phyloP scores from a whole-genome alignment of 37 sponge, comb jelly and placozoan genomes.

The Geodia barretti region DNA sequence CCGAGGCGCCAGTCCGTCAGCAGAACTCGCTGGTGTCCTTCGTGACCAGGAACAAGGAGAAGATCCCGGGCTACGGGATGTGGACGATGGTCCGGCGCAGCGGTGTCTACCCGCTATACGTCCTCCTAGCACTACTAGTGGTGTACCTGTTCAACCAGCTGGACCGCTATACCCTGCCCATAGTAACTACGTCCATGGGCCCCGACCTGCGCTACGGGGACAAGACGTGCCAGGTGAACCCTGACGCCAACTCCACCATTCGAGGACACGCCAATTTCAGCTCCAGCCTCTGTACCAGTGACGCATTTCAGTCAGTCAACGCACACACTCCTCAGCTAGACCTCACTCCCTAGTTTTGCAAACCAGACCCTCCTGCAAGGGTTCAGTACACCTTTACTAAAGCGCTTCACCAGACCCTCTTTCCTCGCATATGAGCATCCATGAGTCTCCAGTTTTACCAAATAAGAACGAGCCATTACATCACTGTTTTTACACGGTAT shows the following conservation, averaged over 20 bases:
- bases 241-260: neutral
- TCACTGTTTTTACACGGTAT: too few species aligned
- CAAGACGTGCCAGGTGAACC: slow-evolving; percentile 38
- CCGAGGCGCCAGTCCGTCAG: neutral
- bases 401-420: too few species aligned
- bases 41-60: neutral
- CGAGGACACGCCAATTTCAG: too few species aligned
- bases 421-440: too few species aligned
- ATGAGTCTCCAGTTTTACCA: too few species aligned
- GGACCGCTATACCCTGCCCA: slow-evolving; percentile 82
- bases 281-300: too few species aligned
- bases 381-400: too few species aligned
- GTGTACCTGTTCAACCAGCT: slow-evolving; percentile 88
- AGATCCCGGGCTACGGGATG: slow-evolving; percentile 68
- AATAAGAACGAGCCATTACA: too few species aligned
- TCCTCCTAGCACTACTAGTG: slow-evolving; percentile 56
- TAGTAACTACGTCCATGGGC: slow-evolving; percentile 64
- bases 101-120: slow-evolving; percentile 60
- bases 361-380: too few species aligned
- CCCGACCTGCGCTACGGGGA: slow-evolving; percentile 77
- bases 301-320: too few species aligned
- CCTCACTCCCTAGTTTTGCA: too few species aligned
- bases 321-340: too few species aligned
- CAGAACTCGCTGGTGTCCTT: neutral
- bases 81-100: slow-evolving; percentile 12